Evolutionary conservation across 2,888 invertebrate genomes (phyloP).

Genomic region (Magallana nippona): DNA sequence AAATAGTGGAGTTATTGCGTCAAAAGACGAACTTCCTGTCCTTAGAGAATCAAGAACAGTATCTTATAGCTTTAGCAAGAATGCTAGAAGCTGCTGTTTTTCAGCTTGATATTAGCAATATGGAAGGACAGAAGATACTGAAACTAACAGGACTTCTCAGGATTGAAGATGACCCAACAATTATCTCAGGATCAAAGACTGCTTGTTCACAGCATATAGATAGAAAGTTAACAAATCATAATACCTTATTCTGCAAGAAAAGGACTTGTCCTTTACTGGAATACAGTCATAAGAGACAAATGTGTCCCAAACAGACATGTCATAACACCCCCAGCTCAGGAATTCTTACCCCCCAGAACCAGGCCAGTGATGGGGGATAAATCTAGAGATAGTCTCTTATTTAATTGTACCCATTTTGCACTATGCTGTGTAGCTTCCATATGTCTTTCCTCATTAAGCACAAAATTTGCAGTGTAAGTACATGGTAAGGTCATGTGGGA

Average conservation of each 20-base stretch:
- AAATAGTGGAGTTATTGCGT: conserved; percentile 64
- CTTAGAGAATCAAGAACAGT: conserved; percentile 62
- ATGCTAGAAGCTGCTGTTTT: conserved; percentile 70
- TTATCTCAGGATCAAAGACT: conserved; percentile 2
- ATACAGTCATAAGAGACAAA: not conserved
- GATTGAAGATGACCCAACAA: not conserved
- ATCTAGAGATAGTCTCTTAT: too few relatives aligned
- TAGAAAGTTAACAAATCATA: not conserved
- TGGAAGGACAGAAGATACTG: conserved; percentile 57
- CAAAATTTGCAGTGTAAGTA: too few relatives aligned
- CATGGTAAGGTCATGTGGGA: too few relatives aligned
- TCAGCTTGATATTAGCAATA: conserved; percentile 59
- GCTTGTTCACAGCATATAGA: not conserved
- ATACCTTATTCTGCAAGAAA: not conserved
- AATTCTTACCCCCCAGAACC: not conserved
- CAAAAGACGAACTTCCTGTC: conserved; percentile 68
- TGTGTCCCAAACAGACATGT: not conserved
- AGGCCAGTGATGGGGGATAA: not conserved
- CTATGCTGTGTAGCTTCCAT: too few relatives aligned
- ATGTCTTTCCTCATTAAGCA: too few relatives aligned
- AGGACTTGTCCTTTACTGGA: conserved; percentile 15
- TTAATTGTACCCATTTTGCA: too few relatives aligned
- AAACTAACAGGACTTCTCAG: conserved; percentile 9
- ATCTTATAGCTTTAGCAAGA: conserved; percentile 69
- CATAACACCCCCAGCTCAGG: not conserved